These are phyloP conservation scores for Malurus elegans DNA, from an alignment of 2,113 vertebrate genomes.

Conservation along the genomic window DNA sequence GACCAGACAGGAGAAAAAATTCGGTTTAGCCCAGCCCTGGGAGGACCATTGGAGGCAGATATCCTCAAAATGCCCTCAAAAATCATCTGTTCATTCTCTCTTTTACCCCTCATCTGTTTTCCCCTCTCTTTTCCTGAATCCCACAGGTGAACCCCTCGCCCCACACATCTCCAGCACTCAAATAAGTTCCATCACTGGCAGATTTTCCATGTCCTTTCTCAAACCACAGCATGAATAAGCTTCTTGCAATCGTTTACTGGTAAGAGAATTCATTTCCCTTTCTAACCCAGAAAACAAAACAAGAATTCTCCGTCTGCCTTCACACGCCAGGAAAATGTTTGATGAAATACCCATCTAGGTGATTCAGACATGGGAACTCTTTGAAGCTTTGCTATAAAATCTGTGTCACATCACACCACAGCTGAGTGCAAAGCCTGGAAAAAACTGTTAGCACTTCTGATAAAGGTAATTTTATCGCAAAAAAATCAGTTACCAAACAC, in stretches of 20 bases:
- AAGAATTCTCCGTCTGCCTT: background rate
- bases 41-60: background rate
- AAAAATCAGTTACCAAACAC: background rate
- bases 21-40: background rate
- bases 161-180: background rate
- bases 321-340: background rate
- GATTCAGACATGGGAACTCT: background rate
- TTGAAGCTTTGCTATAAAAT: background rate
- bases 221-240: background rate
- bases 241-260: background rate
- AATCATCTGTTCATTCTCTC: background rate
- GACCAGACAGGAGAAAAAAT: background rate
- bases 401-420: background rate
- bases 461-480: background rate
- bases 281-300: background rate
- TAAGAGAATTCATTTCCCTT: constrained; percentile 10
- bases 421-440: background rate
- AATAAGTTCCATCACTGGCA: background rate
- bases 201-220: background rate
- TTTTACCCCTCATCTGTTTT: background rate
- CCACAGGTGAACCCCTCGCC: background rate
- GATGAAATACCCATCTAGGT: background rate
- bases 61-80: background rate
- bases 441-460: background rate
- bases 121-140: background rate